Base-by-base conservation (phyloP, 1,140 invertebrate species). In the Pogonus chalceus region DNA sequence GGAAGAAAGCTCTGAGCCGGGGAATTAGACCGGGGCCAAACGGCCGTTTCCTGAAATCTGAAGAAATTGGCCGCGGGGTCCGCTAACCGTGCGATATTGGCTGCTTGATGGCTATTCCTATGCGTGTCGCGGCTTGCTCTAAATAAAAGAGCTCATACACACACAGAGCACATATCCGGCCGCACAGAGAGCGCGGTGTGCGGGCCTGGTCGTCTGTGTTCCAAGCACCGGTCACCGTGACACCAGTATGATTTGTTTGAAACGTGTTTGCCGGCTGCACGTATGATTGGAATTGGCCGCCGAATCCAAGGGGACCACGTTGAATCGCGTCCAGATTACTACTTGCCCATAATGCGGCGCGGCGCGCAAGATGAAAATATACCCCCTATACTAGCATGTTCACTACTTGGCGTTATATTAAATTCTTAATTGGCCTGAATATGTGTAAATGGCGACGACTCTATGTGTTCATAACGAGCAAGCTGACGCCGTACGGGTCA, bases 61-160 rank as follows among this genome's bases (percentile, higher is more conserved):
- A 59, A 64, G 60, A 60, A 66, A 65, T 65, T 62, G 63, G 59
- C 53, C 56, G 56, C 55, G 58, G 56, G 56, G 51, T 56, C 47
- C 54, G 57, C 57, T 58, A 56, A 64, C 59, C 56, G 57, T 54
- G 57, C 57, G 57, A 60, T 67, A 65, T 63, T 65, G 60, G 62
- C 65, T 67, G 55, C 54, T 67, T 65, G 58, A 65, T 54, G 52
- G 54, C 64, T 49, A 67, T 67, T 67, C 64, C 63, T 67, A 67
- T 67, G 65, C 65, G 55, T 54, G 60, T 58, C 62, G 58, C 62
- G 57, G 53, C 56, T 53, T 35, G 46, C 53, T 52, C 56, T 60
- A 62, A 65, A 64, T 64, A 65, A 62, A 62, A 58, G 54, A 52
- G 56, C 21, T 46, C 39, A 46, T 46, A n/a, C n/a, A n/a, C n/a